phyloP scores from a whole-genome alignment of 2,888 invertebrate species.

The Matsumyia berberina region DNA sequence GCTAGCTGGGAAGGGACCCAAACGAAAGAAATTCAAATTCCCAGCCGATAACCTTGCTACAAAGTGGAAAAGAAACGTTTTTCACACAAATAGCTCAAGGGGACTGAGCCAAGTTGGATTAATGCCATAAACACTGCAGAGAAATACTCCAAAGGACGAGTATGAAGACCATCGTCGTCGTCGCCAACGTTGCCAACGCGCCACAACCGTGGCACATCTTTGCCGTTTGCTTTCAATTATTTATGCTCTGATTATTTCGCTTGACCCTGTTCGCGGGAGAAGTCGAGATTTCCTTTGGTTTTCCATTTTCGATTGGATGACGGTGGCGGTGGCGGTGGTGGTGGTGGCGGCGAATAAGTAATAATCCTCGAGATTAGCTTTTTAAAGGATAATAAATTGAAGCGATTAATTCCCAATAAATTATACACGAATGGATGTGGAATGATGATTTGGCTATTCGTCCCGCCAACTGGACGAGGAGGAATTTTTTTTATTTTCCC shows the following conservation, averaged over 20 bases:
- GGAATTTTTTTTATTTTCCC: neutral
- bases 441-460: constrained; percentile 9
- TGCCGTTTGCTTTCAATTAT: constrained; percentile 43
- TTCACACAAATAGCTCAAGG: neutral
- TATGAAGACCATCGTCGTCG: constrained; percentile 6
- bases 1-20: neutral
- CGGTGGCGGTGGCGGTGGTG: neutral
- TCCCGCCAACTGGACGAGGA: neutral
- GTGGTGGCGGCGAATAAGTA: constrained; percentile 32
- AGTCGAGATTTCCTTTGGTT: neutral
- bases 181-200: neutral
- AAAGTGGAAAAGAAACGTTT: constrained; percentile 11
- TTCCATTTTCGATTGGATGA: neutral
- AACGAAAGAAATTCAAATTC: constrained; percentile 5
- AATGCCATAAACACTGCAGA: constrained; percentile 16
- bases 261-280: constrained; percentile 18
- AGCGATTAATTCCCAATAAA: constrained; percentile 53
- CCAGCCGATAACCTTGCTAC: constrained; percentile 26
- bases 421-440: constrained; percentile 25
- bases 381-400: constrained; percentile 60
- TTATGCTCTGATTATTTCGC: constrained; percentile 48
- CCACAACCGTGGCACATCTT: neutral
- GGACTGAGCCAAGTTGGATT: neutral
- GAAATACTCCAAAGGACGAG: neutral
- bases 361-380: constrained; percentile 56